A percentile compares a stretch with the other conserved stretches of the same genome.
phyloP scores from a whole-genome alignment of 2,888 invertebrate genomes.

The Pteria penguin region DNA sequence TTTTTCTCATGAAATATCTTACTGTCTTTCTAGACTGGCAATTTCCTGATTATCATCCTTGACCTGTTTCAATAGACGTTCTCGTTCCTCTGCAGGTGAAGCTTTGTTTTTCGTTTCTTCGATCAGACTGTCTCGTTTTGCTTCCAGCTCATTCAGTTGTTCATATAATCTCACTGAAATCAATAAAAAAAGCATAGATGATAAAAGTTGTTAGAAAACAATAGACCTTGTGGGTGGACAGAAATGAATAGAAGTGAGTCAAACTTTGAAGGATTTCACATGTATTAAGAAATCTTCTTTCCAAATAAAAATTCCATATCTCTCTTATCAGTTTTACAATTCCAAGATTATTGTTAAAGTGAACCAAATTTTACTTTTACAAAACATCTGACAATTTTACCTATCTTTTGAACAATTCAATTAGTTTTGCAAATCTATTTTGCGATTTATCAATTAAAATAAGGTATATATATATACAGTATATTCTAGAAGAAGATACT shows the following conservation, averaged over 20 bases:
- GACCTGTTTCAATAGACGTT: slow-evolving; percentile 87
- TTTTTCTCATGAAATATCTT: too few species aligned
- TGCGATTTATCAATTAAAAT: too few species aligned
- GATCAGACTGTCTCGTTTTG: slow-evolving; percentile 84
- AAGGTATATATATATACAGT: too few species aligned
- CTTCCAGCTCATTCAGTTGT: slow-evolving; percentile 84
- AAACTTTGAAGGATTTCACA: background rate
- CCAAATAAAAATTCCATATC: too few species aligned
- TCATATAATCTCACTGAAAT: slow-evolving; percentile 83
- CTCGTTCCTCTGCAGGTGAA: slow-evolving; percentile 89
- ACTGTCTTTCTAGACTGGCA: slow-evolving; percentile 87
- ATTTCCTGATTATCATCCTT: slow-evolving; percentile 90
- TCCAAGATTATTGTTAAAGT: too few species aligned
- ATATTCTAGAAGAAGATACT: too few species aligned
- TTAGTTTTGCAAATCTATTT: too few species aligned
- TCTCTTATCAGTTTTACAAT: too few species aligned
- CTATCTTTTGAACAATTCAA: too few species aligned
- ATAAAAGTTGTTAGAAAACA: slow-evolving; percentile 4
- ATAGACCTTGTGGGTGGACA: background rate
- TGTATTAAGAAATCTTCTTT: too few species aligned
- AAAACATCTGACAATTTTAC: too few species aligned
- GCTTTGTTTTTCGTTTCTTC: slow-evolving; percentile 86
- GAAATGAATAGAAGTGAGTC: background rate
- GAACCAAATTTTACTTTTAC: too few species aligned
- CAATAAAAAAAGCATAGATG: slow-evolving; percentile 1